Evolutionary conservation across 1,140 invertebrate species (phyloP), one percentile per base, ranked within the genome.

Genomic region (Parapsyche elsis): DNA sequence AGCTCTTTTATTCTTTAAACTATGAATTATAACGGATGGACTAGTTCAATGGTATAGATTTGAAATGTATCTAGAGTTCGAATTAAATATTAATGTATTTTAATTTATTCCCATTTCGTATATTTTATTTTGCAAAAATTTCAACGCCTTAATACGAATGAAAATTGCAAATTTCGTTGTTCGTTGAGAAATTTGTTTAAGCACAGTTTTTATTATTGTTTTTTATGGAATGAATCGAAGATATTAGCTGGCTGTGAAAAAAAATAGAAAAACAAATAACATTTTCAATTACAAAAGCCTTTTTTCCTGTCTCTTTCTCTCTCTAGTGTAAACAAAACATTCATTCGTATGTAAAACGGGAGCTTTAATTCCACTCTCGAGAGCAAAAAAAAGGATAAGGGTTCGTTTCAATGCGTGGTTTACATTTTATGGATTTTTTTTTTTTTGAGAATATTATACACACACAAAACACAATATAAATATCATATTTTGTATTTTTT

Each of bases 301-400:
- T 61, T 61, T 61, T 61, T 61, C 12, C 49, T 61, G 5, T 16
- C 57, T 9, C 57, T 16, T 16, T 16, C 57, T 38, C 30, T 38
- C 30, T 38, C 30, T 7, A 1, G 30, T 61, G 24, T 26, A 67
- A 67, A 67, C 64, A 67, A 67, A 67, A 67, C 64, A 67, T 67
- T 67, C 64, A 67, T 67, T 67, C 64, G 64, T 67, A 67, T 67
- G 64, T 67, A 67, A 67, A 67, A 67, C 64, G 24, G 24, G 64
- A 67, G 64, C 64, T 67, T 67, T 67, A 67, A 67, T 67, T 67
- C 24, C 24, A 26, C 64, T 30, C 21, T 67, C 24, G 21, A 61
- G 59, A 16, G 9, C 59, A 0, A 16, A 26, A 67, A 67, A 38
- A 26, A 1, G 24, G 21, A 67, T 67, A 67, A 26, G 64, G 21